Evolutionary conservation across 2,888 invertebrate species (phyloP).

Genomic region (Ophion ellenae): DNA sequence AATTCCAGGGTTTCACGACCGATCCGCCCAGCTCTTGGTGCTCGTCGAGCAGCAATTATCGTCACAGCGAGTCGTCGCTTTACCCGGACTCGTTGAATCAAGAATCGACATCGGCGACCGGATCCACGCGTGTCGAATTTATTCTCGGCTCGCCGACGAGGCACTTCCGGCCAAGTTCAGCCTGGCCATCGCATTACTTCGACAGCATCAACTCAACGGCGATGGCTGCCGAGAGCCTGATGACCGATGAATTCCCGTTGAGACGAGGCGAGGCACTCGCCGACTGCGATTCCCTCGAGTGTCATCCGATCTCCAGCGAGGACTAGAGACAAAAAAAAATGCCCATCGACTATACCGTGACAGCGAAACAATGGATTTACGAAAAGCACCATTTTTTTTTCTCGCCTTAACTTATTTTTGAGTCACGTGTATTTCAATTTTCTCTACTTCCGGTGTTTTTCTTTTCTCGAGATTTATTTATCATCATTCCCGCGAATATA

Average conservation of each 20-base stretch:
- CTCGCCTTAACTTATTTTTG: background rate
- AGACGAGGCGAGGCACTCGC: slow-evolving; percentile 85
- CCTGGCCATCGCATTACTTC: slow-evolving; percentile 85
- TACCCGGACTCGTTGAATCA: slow-evolving; percentile 86
- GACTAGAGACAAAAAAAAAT: slow-evolving; percentile 65
- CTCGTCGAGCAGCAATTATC: slow-evolving; percentile 77
- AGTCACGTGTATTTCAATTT: slow-evolving; percentile 26
- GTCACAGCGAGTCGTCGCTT: slow-evolving; percentile 79
- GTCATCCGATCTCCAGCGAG: slow-evolving; percentile 80
- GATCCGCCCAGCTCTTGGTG: slow-evolving; percentile 81
- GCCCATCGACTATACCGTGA: slow-evolving; percentile 7
- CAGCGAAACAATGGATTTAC: background rate
- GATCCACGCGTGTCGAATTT: slow-evolving; percentile 85
- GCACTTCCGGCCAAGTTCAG: slow-evolving; percentile 83
- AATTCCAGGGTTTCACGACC: slow-evolving; percentile 75
- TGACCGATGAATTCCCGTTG: slow-evolving; percentile 83
- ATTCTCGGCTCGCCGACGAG: slow-evolving; percentile 81
- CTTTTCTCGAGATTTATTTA: slow-evolving; percentile 10
- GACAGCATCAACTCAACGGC: slow-evolving; percentile 88
- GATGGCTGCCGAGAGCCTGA: slow-evolving; percentile 78
- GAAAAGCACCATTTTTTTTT: background rate
- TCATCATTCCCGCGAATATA: slow-evolving; percentile 59
- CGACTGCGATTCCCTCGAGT: slow-evolving; percentile 86
- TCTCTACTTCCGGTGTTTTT: background rate
- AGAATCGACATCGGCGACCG: slow-evolving; percentile 82